These are phyloP conservation scores for Chymomyza costata DNA, from an alignment of 1,140 invertebrate species.

Conservation along the genomic window DNA sequence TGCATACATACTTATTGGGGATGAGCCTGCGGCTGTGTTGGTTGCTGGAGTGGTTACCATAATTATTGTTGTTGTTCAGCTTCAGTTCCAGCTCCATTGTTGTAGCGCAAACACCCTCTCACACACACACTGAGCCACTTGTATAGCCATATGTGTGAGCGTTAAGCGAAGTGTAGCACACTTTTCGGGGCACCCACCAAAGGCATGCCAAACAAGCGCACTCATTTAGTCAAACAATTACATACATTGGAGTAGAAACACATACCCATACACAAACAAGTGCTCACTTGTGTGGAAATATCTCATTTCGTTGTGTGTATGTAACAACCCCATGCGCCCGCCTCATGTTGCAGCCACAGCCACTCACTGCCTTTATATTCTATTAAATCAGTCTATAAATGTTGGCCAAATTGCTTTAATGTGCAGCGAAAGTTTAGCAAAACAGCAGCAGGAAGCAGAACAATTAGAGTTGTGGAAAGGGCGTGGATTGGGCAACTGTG, in stretches of 20 bases:
- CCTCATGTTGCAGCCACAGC: background rate
- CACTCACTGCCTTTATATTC: slow-evolving; percentile 22
- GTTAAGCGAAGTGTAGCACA: slow-evolving; percentile 31
- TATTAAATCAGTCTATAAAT: slow-evolving; percentile 72
- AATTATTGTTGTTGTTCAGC: slow-evolving; percentile 52
- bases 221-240: slow-evolving; percentile 70
- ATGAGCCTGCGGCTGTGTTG: slow-evolving; percentile 18
- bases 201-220: slow-evolving; percentile 21
- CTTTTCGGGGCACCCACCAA: slow-evolving; percentile 10
- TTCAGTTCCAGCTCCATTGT: slow-evolving; percentile 9
- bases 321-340: background rate
- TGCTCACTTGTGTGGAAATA: slow-evolving; percentile 67
- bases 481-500: too few relatives aligned
- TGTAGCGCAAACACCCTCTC: background rate
- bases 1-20: slow-evolving; percentile 22
- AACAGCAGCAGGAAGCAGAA: slow-evolving; percentile 26
- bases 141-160: slow-evolving; percentile 19
- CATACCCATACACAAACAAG: slow-evolving; percentile 33
- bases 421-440: slow-evolving; percentile 64
- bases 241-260: slow-evolving; percentile 59
- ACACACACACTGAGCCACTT: background rate
- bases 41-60: slow-evolving; percentile 46
- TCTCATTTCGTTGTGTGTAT: slow-evolving; percentile 69
- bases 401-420: slow-evolving; percentile 68
- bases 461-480: too few relatives aligned